Evolutionary conservation across 37 sponge, comb jelly and placozoan species (phyloP).

Genomic region (Spongilla lacustris): DNA sequence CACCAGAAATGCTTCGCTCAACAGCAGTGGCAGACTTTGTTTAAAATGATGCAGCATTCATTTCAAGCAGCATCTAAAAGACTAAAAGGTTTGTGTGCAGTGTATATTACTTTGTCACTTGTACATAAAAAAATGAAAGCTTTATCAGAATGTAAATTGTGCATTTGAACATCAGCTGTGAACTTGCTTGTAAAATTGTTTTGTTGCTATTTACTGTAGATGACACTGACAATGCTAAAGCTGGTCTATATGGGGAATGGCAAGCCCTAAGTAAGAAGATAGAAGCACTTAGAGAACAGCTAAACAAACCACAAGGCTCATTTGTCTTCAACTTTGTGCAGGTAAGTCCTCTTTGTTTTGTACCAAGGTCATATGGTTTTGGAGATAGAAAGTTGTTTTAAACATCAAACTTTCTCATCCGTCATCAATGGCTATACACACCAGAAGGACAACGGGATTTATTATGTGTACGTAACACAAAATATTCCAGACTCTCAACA

Average conservation of each 20-base stretch:
- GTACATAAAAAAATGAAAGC: too few species aligned
- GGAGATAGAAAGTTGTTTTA: too few species aligned
- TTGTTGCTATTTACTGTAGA: neutral
- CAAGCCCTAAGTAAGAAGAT: slow-evolving; percentile 34
- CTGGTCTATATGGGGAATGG: slow-evolving; percentile 43
- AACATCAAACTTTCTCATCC: too few species aligned
- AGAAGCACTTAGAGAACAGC: slow-evolving; percentile 37
- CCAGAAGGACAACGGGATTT: too few species aligned
- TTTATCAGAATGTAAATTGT: too few species aligned
- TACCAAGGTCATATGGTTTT: neutral
- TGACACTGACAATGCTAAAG: neutral
- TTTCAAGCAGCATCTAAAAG: slow-evolving; percentile 45
- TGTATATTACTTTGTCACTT: neutral
- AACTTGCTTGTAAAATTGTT: neutral
- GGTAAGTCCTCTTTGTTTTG: slow-evolving; percentile 32
- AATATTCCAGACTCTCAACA: too few species aligned
- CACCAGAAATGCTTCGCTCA: slow-evolving; percentile 37
- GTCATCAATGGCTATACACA: too few species aligned
- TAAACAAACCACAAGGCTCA: slow-evolving; percentile 39
- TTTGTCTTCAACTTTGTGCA: slow-evolving; percentile 87
- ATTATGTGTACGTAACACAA: too few species aligned
- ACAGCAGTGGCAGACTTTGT: slow-evolving; percentile 70
- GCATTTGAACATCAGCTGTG: too few species aligned
- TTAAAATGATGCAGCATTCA: slow-evolving; percentile 72
- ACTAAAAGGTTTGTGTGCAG: slow-evolving; percentile 20